These are phyloP conservation scores for Eumacrocentrus americanus DNA, from an alignment of 2,888 invertebrate species.

Conservation along the genomic window DNA sequence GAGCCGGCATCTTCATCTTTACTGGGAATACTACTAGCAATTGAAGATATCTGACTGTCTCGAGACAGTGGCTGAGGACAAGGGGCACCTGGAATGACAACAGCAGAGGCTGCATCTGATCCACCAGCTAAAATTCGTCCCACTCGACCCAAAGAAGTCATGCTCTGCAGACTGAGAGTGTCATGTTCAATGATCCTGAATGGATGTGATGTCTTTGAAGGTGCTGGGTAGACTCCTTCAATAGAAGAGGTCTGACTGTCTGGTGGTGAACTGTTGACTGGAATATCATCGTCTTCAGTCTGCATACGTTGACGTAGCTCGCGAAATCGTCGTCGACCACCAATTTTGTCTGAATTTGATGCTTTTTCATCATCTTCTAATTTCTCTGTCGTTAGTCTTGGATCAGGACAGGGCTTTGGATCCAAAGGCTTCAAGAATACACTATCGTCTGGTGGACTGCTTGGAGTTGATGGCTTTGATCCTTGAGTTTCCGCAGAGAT, in stretches of 20 bases:
- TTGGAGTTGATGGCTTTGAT: conserved; percentile 40
- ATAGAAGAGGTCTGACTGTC: conserved; percentile 80
- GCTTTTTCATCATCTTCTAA: conserved; percentile 58
- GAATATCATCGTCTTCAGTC: conserved; percentile 82
- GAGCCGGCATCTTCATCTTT: conserved; percentile 57
- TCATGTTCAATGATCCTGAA: conserved; percentile 88
- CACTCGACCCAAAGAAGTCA: conserved; percentile 85
- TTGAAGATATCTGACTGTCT: conserved; percentile 54
- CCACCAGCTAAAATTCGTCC: conserved; percentile 78
- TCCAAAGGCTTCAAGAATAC: conserved; percentile 55
- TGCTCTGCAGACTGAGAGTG: conserved; percentile 84
- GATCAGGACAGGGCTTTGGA: conserved; percentile 42
- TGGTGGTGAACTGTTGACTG: conserved; percentile 72
- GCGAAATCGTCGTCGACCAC: conserved; percentile 77
- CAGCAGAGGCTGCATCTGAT: conserved; percentile 51
- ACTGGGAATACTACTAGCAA: conserved; percentile 51
- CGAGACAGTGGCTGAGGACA: conserved; percentile 45
- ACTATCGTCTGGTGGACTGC: conserved; percentile 43
- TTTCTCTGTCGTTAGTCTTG: conserved; percentile 31
- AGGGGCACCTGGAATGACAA: conserved; percentile 46
- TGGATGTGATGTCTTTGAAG: conserved; percentile 74
- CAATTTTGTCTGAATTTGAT: conserved; percentile 49
- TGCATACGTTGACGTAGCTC: conserved; percentile 86
- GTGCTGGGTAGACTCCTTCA: conserved; percentile 75
- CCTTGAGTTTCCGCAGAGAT: conserved; percentile 40